Evolutionary conservation across 2,888 invertebrate species (phyloP).

Genomic region (Acanthosepion pharaonis): DNA sequence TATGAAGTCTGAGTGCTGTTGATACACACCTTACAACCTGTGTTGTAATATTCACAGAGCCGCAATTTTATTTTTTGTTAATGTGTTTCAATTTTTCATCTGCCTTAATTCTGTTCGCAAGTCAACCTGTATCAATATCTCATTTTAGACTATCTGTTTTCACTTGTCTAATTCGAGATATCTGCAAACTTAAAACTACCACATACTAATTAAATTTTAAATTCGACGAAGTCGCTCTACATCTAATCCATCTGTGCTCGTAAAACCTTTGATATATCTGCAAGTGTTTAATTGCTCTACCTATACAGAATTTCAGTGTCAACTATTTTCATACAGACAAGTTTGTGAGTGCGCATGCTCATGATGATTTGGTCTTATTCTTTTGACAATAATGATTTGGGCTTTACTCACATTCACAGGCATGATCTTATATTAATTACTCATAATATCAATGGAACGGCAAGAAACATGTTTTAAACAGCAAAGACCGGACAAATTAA

Average conservation of each 20-base stretch:
- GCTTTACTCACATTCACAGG: neutral
- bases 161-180: neutral
- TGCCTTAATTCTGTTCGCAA: too few relatives aligned
- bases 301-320: neutral
- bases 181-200: neutral
- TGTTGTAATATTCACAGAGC: too few relatives aligned
- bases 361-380: neutral
- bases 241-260: neutral
- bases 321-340: neutral
- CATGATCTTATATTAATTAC: neutral
- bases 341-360: neutral
- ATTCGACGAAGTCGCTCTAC: neutral
- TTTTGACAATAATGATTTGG: neutral
- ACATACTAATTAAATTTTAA: neutral
- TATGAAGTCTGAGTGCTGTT: too few relatives aligned
- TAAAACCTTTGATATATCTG: neutral
- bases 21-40: too few relatives aligned
- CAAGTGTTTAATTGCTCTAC: neutral
- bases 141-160: too few relatives aligned
- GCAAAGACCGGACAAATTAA: neutral
- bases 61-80: too few relatives aligned
- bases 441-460: neutral
- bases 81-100: too few relatives aligned
- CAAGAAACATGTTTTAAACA: neutral
- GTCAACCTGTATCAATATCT: too few relatives aligned